Conservation (phyloP, 2,797 vertebrate species). For the Gymnodraco acuticeps region DNA sequence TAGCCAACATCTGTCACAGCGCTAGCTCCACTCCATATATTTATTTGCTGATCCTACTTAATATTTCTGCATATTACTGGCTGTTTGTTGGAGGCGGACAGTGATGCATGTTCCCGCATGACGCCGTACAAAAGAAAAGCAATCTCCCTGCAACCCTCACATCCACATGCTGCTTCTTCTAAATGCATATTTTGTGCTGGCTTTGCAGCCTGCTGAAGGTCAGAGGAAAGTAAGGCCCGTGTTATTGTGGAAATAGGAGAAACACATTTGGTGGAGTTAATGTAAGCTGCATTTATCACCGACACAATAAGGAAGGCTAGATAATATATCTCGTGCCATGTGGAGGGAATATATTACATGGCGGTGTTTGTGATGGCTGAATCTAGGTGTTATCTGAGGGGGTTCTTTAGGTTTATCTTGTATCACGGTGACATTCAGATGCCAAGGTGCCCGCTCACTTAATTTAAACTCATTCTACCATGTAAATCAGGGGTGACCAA, state of each 20-base stretch:
- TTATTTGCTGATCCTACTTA: conserved; percentile 88
- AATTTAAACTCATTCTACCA: conserved; percentile 60
- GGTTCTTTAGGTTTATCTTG: conserved; percentile 75
- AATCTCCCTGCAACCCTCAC: conserved; percentile 79
- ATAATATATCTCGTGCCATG: conserved; percentile 78
- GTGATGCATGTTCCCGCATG: conserved; percentile 86
- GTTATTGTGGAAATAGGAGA: conserved; percentile 83
- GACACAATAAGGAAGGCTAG: conserved; percentile 74
- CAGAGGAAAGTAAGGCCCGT: conserved; percentile 77
- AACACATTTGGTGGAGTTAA: conserved; percentile 80
- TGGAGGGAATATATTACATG: conserved; percentile 69
- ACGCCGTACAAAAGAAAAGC: conserved; percentile 84
- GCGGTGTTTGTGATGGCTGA: conserved; percentile 67
- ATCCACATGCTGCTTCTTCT: conserved; percentile 81
- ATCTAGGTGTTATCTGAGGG: conserved; percentile 62
- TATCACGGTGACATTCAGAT: conserved; percentile 67
- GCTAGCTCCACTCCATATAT: conserved; percentile 78
- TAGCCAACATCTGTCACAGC: conserved; percentile 82
- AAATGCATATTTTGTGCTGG: conserved; percentile 90
- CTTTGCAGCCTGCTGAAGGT: conserved; percentile 87
- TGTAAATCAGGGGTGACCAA: conserved; percentile 35
- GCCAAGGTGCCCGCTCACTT: conserved; percentile 72
- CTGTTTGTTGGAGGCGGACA: conserved; percentile 85
- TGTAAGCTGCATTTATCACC: conserved; percentile 83
- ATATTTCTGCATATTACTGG: conserved; percentile 86